Evolutionary conservation across 2,113 vertebrate species (phyloP), one percentile per base, ranked within the genome.

Genomic region (Melanostigma gelatinosum): DNA sequence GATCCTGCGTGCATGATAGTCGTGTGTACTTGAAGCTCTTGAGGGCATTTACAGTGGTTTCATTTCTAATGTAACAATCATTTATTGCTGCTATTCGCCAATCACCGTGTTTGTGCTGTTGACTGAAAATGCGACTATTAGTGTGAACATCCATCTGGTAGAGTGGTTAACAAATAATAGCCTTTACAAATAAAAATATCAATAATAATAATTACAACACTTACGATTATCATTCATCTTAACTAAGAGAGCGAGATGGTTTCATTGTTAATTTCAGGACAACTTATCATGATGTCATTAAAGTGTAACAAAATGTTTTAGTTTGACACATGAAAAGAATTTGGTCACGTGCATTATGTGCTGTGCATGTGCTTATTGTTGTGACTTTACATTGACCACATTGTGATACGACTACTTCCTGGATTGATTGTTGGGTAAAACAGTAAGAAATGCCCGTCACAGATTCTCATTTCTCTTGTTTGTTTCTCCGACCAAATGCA

Each of bases 1-100:
- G 82, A 86, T 89, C 83, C 54, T 24, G 54, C 9, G 12, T 13
- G 34, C 63, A 83, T 73, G 42, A 72, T 64, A 42, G 63, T n/a
- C 55, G 54, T 77, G 57, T 77, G 85, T 74, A 67, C 44, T 73
- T 69, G 64, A 42, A 50, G 65, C 38, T 67, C 40, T 75, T 40
- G 10, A 54, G 67, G 73, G 70, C 54, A 72, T 85, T 82, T n/a
- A 16, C 22, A 44, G 42, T 57, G 52, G 82, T 86, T 29, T 67
- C 55, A 22, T 75, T 74, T 77, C 34, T 83, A 12, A 64, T 69
- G 27, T 75, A 52, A 75, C 75, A 62, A 78, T 66, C 55, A 60
- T 16, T 52, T 50, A 67, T 10, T 44, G 54, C 24, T 9, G 58
- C 7, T n/a, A 1, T 60, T 38, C n/a, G n/a, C 38, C 34, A 52